Evolutionary conservation across 2,113 vertebrate genomes (phyloP).

Genomic region (Fregata magnificens): DNA sequence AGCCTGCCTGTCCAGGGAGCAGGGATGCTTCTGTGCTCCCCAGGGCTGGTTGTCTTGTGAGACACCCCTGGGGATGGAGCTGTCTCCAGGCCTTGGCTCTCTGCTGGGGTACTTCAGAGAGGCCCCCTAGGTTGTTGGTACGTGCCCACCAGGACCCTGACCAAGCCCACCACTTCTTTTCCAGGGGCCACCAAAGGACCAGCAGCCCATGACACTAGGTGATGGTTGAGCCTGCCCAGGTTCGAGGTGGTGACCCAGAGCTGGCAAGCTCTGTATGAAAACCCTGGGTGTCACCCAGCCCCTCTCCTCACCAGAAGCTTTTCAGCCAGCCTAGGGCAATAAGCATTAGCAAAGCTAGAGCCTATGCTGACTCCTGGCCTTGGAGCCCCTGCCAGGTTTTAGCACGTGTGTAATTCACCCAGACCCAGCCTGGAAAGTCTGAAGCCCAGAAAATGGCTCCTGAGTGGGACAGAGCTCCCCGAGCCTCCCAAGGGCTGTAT

Average conservation of each 20-base stretch:
- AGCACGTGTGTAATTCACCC: not conserved
- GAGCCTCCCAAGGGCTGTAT: not conserved
- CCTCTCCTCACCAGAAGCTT: not conserved
- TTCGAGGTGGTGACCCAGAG: not conserved
- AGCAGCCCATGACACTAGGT: not conserved
- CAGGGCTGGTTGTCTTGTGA: not conserved
- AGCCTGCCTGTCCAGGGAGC: not conserved
- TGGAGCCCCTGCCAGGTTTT: not conserved
- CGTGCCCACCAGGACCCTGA: not conserved
- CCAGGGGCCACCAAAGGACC: not conserved
- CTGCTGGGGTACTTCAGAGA: not conserved
- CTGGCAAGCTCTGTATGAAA: not conserved
- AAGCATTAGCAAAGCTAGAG: not conserved
- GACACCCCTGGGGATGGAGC: not conserved
- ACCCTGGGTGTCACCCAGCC: not conserved
- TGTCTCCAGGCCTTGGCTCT: not conserved
- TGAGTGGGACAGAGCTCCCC: accelerated
- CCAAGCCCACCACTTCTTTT: not conserved
- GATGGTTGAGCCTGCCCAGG: not conserved
- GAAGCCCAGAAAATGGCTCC: not conserved
- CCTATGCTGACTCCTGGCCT: not conserved
- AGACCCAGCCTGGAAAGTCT: not conserved
- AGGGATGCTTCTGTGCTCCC: not conserved
- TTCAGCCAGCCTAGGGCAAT: not conserved
- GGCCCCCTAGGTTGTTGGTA: no score